Base-by-base conservation (phyloP, 1,140 invertebrate genomes). In the Leptestheria dahalacensis region DNA sequence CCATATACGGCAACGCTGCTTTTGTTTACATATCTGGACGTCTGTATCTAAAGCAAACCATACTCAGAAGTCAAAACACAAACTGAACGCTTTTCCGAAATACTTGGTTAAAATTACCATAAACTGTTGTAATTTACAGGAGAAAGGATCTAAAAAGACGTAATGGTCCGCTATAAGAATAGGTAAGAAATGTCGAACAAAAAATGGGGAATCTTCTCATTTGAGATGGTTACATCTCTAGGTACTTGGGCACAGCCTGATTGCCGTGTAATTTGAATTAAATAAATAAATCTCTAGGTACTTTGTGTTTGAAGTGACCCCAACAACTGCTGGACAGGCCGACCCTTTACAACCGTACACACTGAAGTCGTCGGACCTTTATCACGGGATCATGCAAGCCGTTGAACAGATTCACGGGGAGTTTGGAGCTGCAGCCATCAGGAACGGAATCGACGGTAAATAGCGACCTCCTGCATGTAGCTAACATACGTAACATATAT, bases 351-450 rank as follows among this genome's bases (percentile, higher is more conserved):
- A 56, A 2, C 23, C 53, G 21, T 56, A 33, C 41, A 20, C 11
- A 2, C 53, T 56, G 15, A 56, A 56, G 21, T 41, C 53, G 12
- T 25, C 28, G 9, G 53, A 56, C 15, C 26, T 56, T 11, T 24
- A n/a, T 26, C 53, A 56, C 23, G 23, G 24, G 15, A 2, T 56
- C 33, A 4, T 46, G 18, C 9, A 56, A 2, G 28, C n/a, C 12
- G 53, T 56, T 3, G 26, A 56, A 15, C 53, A 56, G 26, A 60
- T 60, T 15, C 58, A 60, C 41, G 58, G 48, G 26, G 20, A 53
- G 10, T 60, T 60, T 24, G 58, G 58, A 3, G 58, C 33, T 50
- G 58, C 58, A 50, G 50, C 58, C 12, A 29, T 60, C 3, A 50
- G 23, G 23, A 24, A 28, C 24, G 58, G 53, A 20, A 33, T 56